These are phyloP conservation scores for Virgularia gustaviana DNA, from an alignment of 92 coral and sea anemone species.

Conservation along the genomic window DNA sequence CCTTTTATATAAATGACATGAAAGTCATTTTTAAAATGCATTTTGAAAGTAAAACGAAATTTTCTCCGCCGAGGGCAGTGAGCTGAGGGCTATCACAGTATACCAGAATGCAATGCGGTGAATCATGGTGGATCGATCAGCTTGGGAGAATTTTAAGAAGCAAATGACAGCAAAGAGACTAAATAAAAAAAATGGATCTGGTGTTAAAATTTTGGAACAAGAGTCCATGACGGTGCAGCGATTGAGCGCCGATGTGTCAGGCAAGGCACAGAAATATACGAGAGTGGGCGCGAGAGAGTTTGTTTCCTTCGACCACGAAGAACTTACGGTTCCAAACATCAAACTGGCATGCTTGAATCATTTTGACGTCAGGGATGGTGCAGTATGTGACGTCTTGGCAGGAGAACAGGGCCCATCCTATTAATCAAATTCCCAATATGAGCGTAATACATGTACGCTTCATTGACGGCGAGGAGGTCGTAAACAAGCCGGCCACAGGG, in stretches of 20 bases:
- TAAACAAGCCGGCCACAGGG: constrained; percentile 10
- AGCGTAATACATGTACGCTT: constrained; percentile 51
- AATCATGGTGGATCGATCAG: constrained; percentile 18
- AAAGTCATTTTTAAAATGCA: too few species aligned
- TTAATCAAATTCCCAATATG: constrained; percentile 43
- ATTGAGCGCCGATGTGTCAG: constrained; percentile 4
- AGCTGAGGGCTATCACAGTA: constrained; percentile 32
- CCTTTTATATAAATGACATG: too few species aligned
- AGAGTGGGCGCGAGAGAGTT: constrained; percentile 19
- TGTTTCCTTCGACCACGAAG: constrained; percentile 16
- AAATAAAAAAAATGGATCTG: neutral
- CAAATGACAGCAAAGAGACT: neutral
- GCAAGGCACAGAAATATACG: constrained; percentile 26
- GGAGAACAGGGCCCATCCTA: constrained; percentile 56
- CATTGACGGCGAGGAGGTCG: constrained; percentile 25
- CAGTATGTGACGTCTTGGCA: constrained; percentile 44
- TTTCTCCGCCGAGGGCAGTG: too few species aligned
- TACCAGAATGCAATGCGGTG: constrained; percentile 27
- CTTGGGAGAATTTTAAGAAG: constrained; percentile 10
- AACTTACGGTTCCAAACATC: constrained; percentile 41
- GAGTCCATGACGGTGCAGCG: constrained; percentile 8
- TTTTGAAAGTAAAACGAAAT: too few species aligned
- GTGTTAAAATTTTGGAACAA: neutral
- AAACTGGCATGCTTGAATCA: constrained; percentile 46
- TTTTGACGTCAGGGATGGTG: constrained; percentile 18